Percentiles rank a stretch among this genome's conserved stretches.
phyloP scores from a whole-genome alignment of 2,888 invertebrate species.

The Macrophya alboannulata region DNA sequence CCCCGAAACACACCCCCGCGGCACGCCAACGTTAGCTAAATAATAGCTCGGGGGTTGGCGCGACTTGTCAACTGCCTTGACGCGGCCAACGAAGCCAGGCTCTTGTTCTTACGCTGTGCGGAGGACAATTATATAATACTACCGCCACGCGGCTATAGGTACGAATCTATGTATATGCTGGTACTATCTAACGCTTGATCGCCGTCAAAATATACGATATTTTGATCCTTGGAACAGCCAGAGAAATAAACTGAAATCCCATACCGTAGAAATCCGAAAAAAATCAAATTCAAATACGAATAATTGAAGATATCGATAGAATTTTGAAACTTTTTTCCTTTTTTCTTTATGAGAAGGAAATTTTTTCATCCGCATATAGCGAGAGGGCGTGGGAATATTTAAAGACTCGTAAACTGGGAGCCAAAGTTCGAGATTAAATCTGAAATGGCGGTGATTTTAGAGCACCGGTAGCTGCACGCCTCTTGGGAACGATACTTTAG shows the following conservation, averaged over 20 bases:
- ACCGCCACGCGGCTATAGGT: conserved; percentile 3
- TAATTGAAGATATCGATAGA: not conserved
- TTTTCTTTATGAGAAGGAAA: not conserved
- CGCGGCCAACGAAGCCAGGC: conserved; percentile 58
- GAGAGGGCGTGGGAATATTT: conserved; percentile 27
- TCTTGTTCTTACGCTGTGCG: conserved; percentile 45
- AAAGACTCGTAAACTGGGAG: conserved; percentile 44
- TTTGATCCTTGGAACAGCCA: too few species aligned
- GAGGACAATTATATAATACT: conserved; percentile 49
- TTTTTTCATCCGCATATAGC: not conserved
- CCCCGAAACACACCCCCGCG: conserved; percentile 75
- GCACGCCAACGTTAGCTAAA: conserved; percentile 77
- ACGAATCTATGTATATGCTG: too few species aligned
- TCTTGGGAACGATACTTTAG: conserved; percentile 77
- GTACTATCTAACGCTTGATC: too few species aligned
- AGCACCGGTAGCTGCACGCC: conserved; percentile 62
- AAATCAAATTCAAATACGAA: not conserved
- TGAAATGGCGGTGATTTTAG: conserved; percentile 52
- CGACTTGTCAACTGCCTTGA: conserved; percentile 79
- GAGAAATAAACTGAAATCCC: too few species aligned
- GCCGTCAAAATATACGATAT: too few species aligned
- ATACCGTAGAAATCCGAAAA: too few species aligned
- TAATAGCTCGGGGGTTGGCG: conserved; percentile 77
- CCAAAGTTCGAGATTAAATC: conserved; percentile 39
- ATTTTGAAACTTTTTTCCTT: not conserved